Conservation (phyloP, 2,888 invertebrate genomes). For the Marronus borbonicus region DNA sequence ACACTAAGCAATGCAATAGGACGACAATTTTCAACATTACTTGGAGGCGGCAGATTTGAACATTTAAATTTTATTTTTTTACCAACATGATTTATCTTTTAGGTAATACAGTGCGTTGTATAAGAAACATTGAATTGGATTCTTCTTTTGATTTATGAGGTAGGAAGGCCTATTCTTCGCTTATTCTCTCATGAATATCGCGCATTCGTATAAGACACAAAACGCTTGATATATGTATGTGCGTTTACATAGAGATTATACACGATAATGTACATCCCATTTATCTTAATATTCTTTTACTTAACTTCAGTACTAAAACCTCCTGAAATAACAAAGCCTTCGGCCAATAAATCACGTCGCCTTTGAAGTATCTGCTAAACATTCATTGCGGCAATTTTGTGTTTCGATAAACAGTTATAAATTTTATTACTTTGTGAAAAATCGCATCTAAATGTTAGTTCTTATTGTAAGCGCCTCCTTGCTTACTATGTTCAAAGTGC, state of each 20-base stretch:
- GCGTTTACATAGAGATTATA: slow-evolving; percentile 8
- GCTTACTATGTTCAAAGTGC: too few relatives aligned
- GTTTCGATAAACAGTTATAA: neutral
- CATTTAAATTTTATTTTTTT: too few relatives aligned
- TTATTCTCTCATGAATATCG: neutral
- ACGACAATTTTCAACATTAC: too few relatives aligned
- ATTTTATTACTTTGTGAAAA: neutral
- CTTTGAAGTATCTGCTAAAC: neutral
- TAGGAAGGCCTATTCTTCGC: slow-evolving; percentile 3
- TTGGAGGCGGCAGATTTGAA: too few relatives aligned
- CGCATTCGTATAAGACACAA: neutral
- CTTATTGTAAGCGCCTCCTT: too few relatives aligned
- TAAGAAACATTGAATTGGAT: neutral
- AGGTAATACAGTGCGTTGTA: too few relatives aligned
- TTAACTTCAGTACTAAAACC: slow-evolving; percentile 16
- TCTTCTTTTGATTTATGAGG: slow-evolving; percentile 12
- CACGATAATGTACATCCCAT: slow-evolving; percentile 14
- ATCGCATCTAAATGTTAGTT: too few relatives aligned
- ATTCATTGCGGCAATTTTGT: neutral
- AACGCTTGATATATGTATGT: slow-evolving; percentile 2
- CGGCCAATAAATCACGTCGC: neutral
- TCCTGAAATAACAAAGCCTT: neutral
- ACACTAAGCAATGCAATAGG: too few relatives aligned
- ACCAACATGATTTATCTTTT: too few relatives aligned
- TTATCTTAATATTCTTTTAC: slow-evolving; percentile 24